Conservation (phyloP, 2,113 vertebrate species). For the Solenodon paradoxus region DNA sequence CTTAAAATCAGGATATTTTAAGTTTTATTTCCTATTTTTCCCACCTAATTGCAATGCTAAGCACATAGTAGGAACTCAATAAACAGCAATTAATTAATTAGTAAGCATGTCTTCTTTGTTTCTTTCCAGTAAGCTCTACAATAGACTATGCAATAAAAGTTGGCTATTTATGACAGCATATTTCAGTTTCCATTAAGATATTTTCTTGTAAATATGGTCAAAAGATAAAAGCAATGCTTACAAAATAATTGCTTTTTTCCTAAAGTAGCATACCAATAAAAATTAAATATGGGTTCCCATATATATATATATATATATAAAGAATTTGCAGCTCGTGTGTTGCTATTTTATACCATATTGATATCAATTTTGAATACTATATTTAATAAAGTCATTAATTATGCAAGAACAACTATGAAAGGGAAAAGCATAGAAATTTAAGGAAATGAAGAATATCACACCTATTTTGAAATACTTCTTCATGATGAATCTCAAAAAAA, state of each 20-base stretch:
- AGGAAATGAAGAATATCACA: background rate
- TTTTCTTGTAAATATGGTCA: background rate
- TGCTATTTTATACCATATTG: background rate
- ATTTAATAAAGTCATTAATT: background rate
- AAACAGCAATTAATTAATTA: background rate
- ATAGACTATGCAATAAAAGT: background rate
- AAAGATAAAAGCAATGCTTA: background rate
- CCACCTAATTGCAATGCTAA: background rate
- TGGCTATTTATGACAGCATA: background rate
- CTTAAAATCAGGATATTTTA: background rate
- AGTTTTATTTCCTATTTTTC: background rate
- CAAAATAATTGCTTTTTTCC: background rate
- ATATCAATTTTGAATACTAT: background rate
- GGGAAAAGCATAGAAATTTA: background rate
- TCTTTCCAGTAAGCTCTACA: background rate
- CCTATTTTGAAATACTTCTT: constrained; percentile 23
- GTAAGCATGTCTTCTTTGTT: background rate
- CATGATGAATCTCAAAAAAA: background rate
- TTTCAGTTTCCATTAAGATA: background rate
- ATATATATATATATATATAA: background rate
- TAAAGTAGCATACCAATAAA: background rate
- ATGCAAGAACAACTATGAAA: background rate
- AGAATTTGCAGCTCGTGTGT: background rate
- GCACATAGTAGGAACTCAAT: background rate
- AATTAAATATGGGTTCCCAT: background rate